Conservation (phyloP, 2,113 vertebrate genomes). For the Sander vitreus region DNA sequence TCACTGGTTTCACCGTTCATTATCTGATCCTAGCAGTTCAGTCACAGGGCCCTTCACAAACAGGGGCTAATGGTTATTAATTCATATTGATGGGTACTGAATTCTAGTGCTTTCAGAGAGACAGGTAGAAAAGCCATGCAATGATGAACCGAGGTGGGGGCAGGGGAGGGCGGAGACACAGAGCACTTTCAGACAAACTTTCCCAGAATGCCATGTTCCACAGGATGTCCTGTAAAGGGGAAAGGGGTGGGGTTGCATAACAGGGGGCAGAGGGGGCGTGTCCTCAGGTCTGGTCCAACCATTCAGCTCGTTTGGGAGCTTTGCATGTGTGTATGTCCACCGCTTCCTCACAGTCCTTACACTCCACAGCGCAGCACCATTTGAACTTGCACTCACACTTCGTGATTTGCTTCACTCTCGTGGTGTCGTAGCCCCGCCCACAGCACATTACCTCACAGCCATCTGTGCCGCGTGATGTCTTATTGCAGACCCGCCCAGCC, state of each 20-base stretch:
- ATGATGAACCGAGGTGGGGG: slow-evolving; percentile 70
- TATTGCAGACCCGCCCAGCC: slow-evolving; percentile 93
- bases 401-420: slow-evolving; percentile 89
- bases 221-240: slow-evolving; percentile 77
- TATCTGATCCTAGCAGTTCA: slow-evolving; percentile 61
- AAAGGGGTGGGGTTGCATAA: slow-evolving; percentile 63
- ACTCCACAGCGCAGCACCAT: slow-evolving; percentile 96
- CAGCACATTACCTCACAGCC: slow-evolving; percentile 99
- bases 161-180: slow-evolving; percentile 63
- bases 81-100: slow-evolving; percentile 79
- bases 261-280: slow-evolving; percentile 76
- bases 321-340: slow-evolving; percentile 98
- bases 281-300: slow-evolving; percentile 93
- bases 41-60: slow-evolving; percentile 60
- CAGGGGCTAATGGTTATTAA: slow-evolving; percentile 81
- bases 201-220: slow-evolving; percentile 86
- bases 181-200: slow-evolving; percentile 83
- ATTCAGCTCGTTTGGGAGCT: slow-evolving; percentile 94
- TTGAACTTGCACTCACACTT: slow-evolving; percentile 98
- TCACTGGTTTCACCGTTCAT: slow-evolving; percentile 68
- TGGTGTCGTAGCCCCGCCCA: slow-evolving; percentile 97
- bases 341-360: slow-evolving; percentile 95
- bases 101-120: slow-evolving; percentile 88
- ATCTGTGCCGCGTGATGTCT: slow-evolving; percentile 92
- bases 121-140: slow-evolving; percentile 92